Base-by-base conservation (phyloP, 2,797 vertebrate genomes). In the Coccyzus lansbergi region DNA sequence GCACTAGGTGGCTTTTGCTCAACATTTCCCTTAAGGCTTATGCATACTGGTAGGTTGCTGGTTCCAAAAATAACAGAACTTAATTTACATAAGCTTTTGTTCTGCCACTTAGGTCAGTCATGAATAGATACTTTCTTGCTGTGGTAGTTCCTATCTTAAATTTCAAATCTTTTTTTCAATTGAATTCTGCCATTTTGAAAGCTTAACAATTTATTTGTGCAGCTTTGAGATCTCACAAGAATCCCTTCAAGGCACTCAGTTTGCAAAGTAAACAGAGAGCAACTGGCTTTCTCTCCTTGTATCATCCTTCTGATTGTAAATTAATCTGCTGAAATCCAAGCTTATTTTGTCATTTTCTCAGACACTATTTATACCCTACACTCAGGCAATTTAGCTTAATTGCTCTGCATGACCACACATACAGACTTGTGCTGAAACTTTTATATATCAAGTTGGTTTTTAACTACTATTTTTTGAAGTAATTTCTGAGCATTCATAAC, bases 1-100 rank as follows among this genome's bases (percentile, higher is more conserved):
- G 53, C 38, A 36, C 26, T 75, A 46, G 16, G 65, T 87, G 48
- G 24, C 26, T 70, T 89, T 91, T 74, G 52, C 31, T 64, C 31
- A 69, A 36, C 19, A n/a, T 58, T 86, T 4, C 31, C 83, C 65
- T 88, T 79, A 76, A 81, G 67, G 67, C 29, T 83, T 67, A 52
- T 21, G 3, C 12, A 38, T 17, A 26, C 7, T n/a, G 31, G 20
- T 42, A 6, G 11, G 14, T 24, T 44, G 7, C 14, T 70, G 2
- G 4, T 86, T 91, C 49, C 29, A 87, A 90, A 93, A 93, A 88
- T 82, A 92, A 63, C 34, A 90, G 12, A 83, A 78, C 3, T 26
- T 16, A 80, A 76, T 94, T 89, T 79, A 31, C 78, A 84, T 82
- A 76, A 72, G 15, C 20, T 84, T 91, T 79, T 90, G 15, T 93